A percentile compares a stretch with the other conserved stretches of the same genome.
phyloP scores from a whole-genome alignment of 2,888 invertebrate species.

The Drosophila mercatorum region DNA sequence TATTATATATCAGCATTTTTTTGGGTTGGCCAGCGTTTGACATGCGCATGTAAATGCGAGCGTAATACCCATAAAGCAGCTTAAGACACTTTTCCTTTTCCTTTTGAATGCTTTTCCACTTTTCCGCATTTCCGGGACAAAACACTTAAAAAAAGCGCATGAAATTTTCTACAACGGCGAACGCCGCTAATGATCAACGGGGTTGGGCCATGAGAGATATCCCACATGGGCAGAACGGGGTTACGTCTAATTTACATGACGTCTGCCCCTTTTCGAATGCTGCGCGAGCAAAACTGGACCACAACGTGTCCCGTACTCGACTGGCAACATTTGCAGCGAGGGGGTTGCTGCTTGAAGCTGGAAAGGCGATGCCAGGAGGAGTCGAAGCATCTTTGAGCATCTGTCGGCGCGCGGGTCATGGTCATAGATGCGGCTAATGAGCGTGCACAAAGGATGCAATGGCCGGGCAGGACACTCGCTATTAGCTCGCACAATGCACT shows the following conservation, averaged over 20 bases:
- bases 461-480: conserved; percentile 60
- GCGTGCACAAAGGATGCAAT: conserved; percentile 66
- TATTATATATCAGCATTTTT: conserved; percentile 10
- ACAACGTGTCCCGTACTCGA: conserved; percentile 40
- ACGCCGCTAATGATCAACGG: conserved; percentile 63
- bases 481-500: conserved; percentile 72
- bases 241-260: conserved; percentile 64
- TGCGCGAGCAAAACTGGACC: conserved; percentile 67
- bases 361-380: conserved; percentile 1
- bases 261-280: conserved; percentile 44
- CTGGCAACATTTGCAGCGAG: conserved; percentile 62
- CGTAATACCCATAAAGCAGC: conserved; percentile 77
- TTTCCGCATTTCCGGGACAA: conserved; percentile 66
- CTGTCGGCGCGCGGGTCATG: conserved; percentile 53
- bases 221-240: conserved; percentile 49
- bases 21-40: conserved; percentile 61
- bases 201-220: conserved; percentile 53
- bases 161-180: conserved; percentile 46
- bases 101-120: conserved; percentile 31
- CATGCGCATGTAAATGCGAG: conserved; percentile 71
- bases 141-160: conserved; percentile 69
- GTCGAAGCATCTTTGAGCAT: conserved; percentile 57
- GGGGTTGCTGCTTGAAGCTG: conserved; percentile 51
- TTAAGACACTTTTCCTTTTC: conserved; percentile 69
- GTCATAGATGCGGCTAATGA: conserved; percentile 76